Evolutionary conservation across 2,888 invertebrate genomes (phyloP).

Genomic region (Melipona bicolor): DNA sequence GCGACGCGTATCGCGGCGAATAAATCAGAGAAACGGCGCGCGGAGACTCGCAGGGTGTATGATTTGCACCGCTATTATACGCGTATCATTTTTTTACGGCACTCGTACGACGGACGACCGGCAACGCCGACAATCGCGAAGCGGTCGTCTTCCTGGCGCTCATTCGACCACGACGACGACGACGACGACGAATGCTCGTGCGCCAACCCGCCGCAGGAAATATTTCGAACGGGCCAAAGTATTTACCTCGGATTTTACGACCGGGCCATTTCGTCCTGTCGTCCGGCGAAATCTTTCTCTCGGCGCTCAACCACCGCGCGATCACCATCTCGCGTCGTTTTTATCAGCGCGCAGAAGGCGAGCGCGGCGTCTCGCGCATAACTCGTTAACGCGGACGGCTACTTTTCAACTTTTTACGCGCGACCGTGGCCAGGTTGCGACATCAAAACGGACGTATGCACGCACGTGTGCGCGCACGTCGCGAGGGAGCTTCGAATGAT

Average conservation of each 20-base stretch:
- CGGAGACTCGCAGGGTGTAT: not conserved
- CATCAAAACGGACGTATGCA: no score
- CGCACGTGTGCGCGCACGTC: constrained; percentile 1
- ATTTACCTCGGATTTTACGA: constrained; percentile 18
- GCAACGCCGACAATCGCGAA: not conserved
- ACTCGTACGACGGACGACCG: not conserved
- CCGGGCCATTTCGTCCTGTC: constrained; percentile 21
- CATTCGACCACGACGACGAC: no score
- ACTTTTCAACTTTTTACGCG: constrained; percentile 78
- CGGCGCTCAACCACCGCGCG: constrained; percentile 46
- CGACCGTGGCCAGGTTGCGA: not conserved
- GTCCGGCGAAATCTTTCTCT: constrained; percentile 54
- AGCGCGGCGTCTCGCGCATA: constrained; percentile 71
- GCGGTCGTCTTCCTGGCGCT: not conserved
- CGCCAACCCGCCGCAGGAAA: not conserved
- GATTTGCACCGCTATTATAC: constrained; percentile 24
- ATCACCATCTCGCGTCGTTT: constrained; percentile 66
- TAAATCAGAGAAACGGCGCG: constrained; percentile 1
- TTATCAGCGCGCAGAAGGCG: constrained; percentile 73
- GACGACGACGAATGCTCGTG: not conserved
- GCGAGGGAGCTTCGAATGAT: constrained; percentile 64
- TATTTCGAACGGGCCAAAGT: constrained; percentile 24
- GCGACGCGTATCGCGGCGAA: not conserved
- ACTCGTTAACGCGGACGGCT: constrained; percentile 72
- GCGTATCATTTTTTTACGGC: constrained; percentile 6